Evolutionary conservation across 1,140 invertebrate genomes (phyloP), one percentile per base, ranked within the genome.

Genomic region (Zeugodacus cucurbitae): DNA sequence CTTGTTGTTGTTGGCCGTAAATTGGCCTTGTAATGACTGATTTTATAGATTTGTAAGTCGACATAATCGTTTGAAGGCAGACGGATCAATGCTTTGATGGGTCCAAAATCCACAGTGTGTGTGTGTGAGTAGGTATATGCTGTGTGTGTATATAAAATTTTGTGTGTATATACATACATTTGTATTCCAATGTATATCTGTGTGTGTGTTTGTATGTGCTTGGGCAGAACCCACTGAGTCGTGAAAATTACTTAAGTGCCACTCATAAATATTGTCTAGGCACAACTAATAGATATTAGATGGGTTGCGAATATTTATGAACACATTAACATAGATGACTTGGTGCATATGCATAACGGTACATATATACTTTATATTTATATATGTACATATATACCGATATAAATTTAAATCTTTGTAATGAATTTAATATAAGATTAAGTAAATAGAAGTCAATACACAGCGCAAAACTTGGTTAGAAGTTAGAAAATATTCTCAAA

Each of bases 41-140:
- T 67, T 67, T 67, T 67, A 74, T 74, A 74, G 32, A 26, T 41
- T 74, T 26, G n/a, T 41, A 74, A 74, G 70, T 74, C 41, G 70
- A 44, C 70, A 74, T 44, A 48, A 82, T 82, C 74, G 41, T 48
- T 82, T 26, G 44, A 22, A 5, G 34, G 41, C n/a, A 82, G 74
- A 82, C 74, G 74, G 41, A 48, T 82, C 41, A 82, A 82, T 82
- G 41, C 37, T 82, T 82, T 82, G 8, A 48, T 82, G 37, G 74
- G 10, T 26, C 14, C 17, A 70, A 32, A 1, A 34, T 3, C 3
- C 0, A 1, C 0, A 34, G 14, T 67, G 10, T 32, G 26, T 34
- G 64, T 34, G 4, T 67, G 6, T 14, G 0, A 17, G 32, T 8
- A 34, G 10, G 3, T 3, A 26, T 34, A n/a, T n/a, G n/a, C n/a